Evolutionary conservation across 2,797 vertebrate species (phyloP).

Genomic region (Muscicapa striata): DNA sequence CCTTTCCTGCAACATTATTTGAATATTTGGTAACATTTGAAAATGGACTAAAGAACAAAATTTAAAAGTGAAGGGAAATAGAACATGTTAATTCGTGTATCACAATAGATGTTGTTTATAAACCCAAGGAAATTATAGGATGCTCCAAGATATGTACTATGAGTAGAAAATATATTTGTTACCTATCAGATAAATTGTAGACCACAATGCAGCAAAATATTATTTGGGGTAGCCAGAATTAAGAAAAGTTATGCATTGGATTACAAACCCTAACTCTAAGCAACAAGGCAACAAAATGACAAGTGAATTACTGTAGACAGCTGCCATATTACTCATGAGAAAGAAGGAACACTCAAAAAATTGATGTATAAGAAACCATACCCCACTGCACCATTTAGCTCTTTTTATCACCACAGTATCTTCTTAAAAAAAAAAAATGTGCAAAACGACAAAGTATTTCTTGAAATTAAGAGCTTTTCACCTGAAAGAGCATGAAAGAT

Average conservation of each 20-base stretch:
- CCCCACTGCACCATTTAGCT: not conserved
- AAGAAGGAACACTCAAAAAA: not conserved
- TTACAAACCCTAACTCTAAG: not conserved
- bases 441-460: not conserved
- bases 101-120: not conserved
- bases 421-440: not conserved
- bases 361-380: not conserved
- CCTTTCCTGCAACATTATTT: not conserved
- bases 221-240: not conserved
- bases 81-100: not conserved
- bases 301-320: not conserved
- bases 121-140: not conserved
- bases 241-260: not conserved
- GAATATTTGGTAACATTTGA: not conserved
- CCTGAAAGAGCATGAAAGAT: constrained; percentile 12
- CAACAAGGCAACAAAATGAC: not conserved
- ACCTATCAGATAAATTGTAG: not conserved
- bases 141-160: not conserved
- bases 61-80: not conserved
- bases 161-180: not conserved
- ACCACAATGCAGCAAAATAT: not conserved
- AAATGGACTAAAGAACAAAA: not conserved
- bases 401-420: not conserved
- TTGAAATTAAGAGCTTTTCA: constrained; percentile 11
- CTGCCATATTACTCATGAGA: not conserved